phyloP scores from a whole-genome alignment of 2,888 invertebrate genomes.

The Sarcophaga rosellei region DNA sequence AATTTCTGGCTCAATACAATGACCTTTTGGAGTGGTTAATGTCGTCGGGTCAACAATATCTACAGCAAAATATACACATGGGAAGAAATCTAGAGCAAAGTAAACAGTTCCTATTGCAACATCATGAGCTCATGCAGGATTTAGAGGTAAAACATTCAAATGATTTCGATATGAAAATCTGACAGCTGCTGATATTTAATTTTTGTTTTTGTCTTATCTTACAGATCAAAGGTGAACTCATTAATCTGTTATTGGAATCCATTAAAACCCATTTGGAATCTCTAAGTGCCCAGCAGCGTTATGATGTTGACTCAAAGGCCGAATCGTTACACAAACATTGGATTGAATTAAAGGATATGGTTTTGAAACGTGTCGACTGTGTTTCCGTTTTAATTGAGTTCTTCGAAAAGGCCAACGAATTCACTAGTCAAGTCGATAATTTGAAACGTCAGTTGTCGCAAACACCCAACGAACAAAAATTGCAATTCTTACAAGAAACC shows the following conservation, averaged over 20 bases:
- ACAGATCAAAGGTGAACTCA: conserved; percentile 86
- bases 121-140: conserved; percentile 88
- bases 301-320: conserved; percentile 85
- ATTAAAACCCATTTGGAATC: conserved; percentile 85
- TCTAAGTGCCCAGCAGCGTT: conserved; percentile 85
- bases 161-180: neutral
- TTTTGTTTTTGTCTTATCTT: conserved; percentile 64
- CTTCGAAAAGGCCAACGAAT: conserved; percentile 86
- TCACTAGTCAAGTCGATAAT: conserved; percentile 85
- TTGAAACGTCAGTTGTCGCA: conserved; percentile 84
- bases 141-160: conserved; percentile 81
- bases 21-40: conserved; percentile 88
- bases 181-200: neutral
- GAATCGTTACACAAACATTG: conserved; percentile 85
- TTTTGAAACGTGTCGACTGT: conserved; percentile 86
- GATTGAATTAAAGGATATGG: conserved; percentile 84
- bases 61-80: conserved; percentile 88
- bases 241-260: conserved; percentile 85
- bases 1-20: conserved; percentile 87
- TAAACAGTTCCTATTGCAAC: conserved; percentile 88
- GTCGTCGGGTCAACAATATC: conserved; percentile 87
- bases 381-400: conserved; percentile 87
- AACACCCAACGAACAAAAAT: conserved; percentile 83
- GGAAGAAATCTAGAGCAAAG: conserved; percentile 86
- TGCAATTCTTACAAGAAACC: conserved; percentile 78